Percentiles rank a stretch among this genome's conserved stretches.
Evolutionary conservation across 1,140 invertebrate species (phyloP).

Genomic region (Leguminivora glycinivorella): DNA sequence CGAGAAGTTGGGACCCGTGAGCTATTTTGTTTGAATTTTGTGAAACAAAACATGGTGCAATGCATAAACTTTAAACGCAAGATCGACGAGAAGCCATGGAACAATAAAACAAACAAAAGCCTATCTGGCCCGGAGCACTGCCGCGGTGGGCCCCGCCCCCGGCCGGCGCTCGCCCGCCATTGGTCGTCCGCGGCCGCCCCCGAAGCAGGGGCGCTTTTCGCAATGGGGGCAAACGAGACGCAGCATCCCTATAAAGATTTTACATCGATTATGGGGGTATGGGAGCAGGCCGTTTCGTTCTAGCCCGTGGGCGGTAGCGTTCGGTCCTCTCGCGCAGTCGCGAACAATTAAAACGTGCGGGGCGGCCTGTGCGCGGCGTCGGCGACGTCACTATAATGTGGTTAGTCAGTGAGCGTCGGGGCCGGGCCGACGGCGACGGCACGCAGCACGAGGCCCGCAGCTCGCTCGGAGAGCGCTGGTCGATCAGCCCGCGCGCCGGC

Average conservation of each 20-base stretch:
- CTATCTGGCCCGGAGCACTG: slow-evolving; percentile 64
- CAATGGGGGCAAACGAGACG: slow-evolving; percentile 58
- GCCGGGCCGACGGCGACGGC: slow-evolving; percentile 70
- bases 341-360: slow-evolving; percentile 73
- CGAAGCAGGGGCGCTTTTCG: slow-evolving; percentile 37
- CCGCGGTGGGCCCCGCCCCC: slow-evolving; percentile 45
- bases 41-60: slow-evolving; percentile 77
- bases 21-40: slow-evolving; percentile 67
- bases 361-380: slow-evolving; percentile 60
- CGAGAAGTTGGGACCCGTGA: slow-evolving; percentile 70
- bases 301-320: slow-evolving; percentile 64
- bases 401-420: slow-evolving; percentile 76
- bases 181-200: slow-evolving; percentile 53
- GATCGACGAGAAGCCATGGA: slow-evolving; percentile 74
- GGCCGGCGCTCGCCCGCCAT: slow-evolving; percentile 39
- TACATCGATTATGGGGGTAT: slow-evolving; percentile 70
- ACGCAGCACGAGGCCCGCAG: slow-evolving; percentile 57
- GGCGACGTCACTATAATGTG: slow-evolving; percentile 74
- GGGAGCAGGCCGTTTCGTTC: slow-evolving; percentile 63
- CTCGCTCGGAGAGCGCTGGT: slow-evolving; percentile 57
- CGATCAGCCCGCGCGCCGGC: slow-evolving; percentile 67
- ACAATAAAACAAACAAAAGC: slow-evolving; percentile 78
- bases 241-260: slow-evolving; percentile 73
- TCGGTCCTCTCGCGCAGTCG: slow-evolving; percentile 69
- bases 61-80: slow-evolving; percentile 78